Base-by-base conservation (phyloP, 2,888 invertebrate species). In the Cephonodes hylas region DNA sequence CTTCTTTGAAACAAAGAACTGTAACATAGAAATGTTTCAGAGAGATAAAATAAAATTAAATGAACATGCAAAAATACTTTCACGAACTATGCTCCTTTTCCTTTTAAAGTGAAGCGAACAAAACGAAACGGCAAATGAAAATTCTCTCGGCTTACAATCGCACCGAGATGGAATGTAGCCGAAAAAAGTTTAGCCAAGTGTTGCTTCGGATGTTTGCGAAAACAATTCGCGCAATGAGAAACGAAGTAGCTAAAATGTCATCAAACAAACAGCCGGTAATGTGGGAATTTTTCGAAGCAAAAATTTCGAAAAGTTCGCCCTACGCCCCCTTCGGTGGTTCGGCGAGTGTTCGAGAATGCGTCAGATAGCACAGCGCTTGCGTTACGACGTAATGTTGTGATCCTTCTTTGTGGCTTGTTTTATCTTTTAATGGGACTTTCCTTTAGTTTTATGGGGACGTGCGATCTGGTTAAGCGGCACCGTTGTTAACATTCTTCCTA, bases 201-300 rank as follows among this genome's bases (percentile, higher is more conserved):
- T 72, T 74, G 75, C 80, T 77, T 71, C 73, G 65, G 67, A 31
- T 85, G 84, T 83, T 85, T 78, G 76, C 79, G 72, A 77, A 83
- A 86, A 85, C 80, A 84, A 83, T 84, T 77, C 71, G 62, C 69
- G 75, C 75, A 75, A 76, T 76, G 77, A 78, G 79, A 78, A 80
- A 82, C 78, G 75, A 80, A 83, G 80, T 31, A 10, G 27, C 53
- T 27, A 31, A 31, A 53, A 46, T 46, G 23, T 46, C 27, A 53
- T 53, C 53, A 53, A 53, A 53, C 27, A 25, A 46, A 46, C 46
- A 25, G 25, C 23, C 23, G 27, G 53, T 53, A 53, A 53, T 53
- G 53, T 53, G 53, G 27, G 15, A 31, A 27, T 53, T 53, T 46
- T 53, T 53, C 18, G 31, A 53, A 53, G 31, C 31, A 53, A 53